Evolutionary conservation across 2,113 vertebrate genomes (phyloP), one percentile per base, ranked within the genome.

Genomic region (Cygnus buccinator): DNA sequence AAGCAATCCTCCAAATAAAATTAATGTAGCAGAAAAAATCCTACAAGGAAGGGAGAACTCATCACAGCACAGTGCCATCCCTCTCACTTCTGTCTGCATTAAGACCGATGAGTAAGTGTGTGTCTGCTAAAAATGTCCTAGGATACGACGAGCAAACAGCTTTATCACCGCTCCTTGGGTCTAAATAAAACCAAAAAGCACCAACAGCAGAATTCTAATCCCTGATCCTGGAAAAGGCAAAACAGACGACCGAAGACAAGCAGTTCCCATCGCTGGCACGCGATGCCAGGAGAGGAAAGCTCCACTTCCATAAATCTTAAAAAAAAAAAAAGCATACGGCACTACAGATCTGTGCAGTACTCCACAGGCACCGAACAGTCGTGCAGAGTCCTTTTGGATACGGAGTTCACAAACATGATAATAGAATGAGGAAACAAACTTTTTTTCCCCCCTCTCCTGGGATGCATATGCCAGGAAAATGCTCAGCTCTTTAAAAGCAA

Each of bases 391-490:
- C 59, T 87, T 91, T 2, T 65, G 92, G 89, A 17, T 26, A 57
- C 1, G 75, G 2, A 85, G 85, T 91, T 93, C 86, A 80, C 90
- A 93, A 97, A 93, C 93, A 91, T 71, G 39, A 57, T 19, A 43
- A 81, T 1, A 80, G n/a, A 67, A 74, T 0, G 20, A 93, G 50
- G 61, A 92, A 94, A 85, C 57, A 35, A 84, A 62, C 66, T 35
- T 33, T 67, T 15, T 19, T 26, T 3, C 6, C 41, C 22, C 5
- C 12, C n/a, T n/a, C 52, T 65, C 62, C 3, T 2, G 52, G 35
- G 63, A 41, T 61, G 85, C 20, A 74, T 61, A 83, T 29, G 79
- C 93, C 92, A 93, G 86, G 83, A 85, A 95, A 94, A 89, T 0
- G 29, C 63, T 96, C 73, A 68, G 85, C 48, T 86, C 76, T 80